Evolutionary conservation across 2,888 invertebrate genomes (phyloP).

Genomic region (Pheosia tremula): DNA sequence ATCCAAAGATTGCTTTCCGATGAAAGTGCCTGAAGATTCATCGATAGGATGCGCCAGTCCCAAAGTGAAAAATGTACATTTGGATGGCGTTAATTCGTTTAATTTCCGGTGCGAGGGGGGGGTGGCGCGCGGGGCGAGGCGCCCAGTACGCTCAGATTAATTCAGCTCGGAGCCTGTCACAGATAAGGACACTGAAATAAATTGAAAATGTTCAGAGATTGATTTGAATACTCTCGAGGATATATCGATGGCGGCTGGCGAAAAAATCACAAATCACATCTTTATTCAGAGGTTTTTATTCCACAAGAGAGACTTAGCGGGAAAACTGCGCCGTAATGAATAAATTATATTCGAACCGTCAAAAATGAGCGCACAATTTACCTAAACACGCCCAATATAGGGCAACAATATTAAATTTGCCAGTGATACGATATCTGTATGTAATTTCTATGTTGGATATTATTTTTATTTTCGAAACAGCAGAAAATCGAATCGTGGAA

Average conservation of each 20-base stretch:
- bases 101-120: conserved; percentile 81
- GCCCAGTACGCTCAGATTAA: conserved; percentile 79
- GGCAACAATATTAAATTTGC: conserved; percentile 51
- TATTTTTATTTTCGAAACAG: conserved; percentile 18
- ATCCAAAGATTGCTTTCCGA: conserved; percentile 73
- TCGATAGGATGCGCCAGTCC: conserved; percentile 79
- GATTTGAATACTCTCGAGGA: conserved; percentile 82
- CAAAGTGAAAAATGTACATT: conserved; percentile 85
- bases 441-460: neutral
- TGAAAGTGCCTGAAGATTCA: conserved; percentile 81
- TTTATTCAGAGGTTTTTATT: conserved; percentile 54
- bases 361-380: conserved; percentile 54
- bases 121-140: conserved; percentile 48
- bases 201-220: conserved; percentile 85
- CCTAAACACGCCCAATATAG: conserved; percentile 46
- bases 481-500: conserved; percentile 36
- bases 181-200: conserved; percentile 84
- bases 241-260: conserved; percentile 69
- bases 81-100: conserved; percentile 85
- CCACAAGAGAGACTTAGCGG: conserved; percentile 46
- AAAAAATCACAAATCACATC: conserved; percentile 65
- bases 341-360: conserved; percentile 59
- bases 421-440: conserved; percentile 31
- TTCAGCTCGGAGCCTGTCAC: conserved; percentile 81
- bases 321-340: conserved; percentile 61